These are phyloP conservation scores for Chaetodon auriga DNA, from an alignment of 2,113 vertebrate species.

Conservation along the genomic window DNA sequence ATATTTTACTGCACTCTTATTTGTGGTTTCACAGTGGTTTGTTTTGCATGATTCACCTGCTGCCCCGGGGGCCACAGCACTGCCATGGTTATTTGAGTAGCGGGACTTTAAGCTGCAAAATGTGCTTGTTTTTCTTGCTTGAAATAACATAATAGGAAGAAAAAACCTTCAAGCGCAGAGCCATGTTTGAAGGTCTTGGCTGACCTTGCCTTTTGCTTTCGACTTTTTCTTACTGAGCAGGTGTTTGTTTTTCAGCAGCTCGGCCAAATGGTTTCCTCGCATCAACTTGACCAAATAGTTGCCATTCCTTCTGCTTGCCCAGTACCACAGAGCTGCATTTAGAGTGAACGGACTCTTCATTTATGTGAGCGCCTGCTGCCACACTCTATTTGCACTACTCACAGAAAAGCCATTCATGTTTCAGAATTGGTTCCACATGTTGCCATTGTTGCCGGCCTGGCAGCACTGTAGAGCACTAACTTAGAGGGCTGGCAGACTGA, in stretches of 20 bases:
- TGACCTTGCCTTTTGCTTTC: slow-evolving; percentile 38
- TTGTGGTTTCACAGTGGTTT: slow-evolving; percentile 70
- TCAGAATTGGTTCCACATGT: slow-evolving; percentile 75
- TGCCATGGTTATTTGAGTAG: slow-evolving; percentile 58
- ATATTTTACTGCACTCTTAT: slow-evolving; percentile 70
- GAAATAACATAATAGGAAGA: slow-evolving; percentile 53
- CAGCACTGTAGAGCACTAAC: slow-evolving; percentile 34
- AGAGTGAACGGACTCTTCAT: slow-evolving; percentile 55
- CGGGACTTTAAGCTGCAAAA: slow-evolving; percentile 47
- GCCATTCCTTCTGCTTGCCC: slow-evolving; percentile 42
- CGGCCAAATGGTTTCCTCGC: slow-evolving; percentile 41
- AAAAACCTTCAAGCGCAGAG: slow-evolving; percentile 27
- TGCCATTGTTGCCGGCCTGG: slow-evolving; percentile 55
- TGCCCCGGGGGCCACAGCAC: slow-evolving; percentile 45
- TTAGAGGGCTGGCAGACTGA: slow-evolving; percentile 52
- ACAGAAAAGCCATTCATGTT: slow-evolving; percentile 63
- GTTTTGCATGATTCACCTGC: slow-evolving; percentile 69
- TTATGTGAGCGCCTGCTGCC: slow-evolving; percentile 47
- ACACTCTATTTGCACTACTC: slow-evolving; percentile 60
- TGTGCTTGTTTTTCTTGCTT: slow-evolving; percentile 48
- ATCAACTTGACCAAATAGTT: slow-evolving; percentile 57
- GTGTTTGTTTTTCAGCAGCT: slow-evolving; percentile 58
- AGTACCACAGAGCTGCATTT: slow-evolving; percentile 60
- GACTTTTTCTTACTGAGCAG: slow-evolving; percentile 49
- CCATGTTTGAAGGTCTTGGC: background rate